Base-by-base conservation (phyloP, 2,888 invertebrate genomes). In the Macroteleia sp. region DNA sequence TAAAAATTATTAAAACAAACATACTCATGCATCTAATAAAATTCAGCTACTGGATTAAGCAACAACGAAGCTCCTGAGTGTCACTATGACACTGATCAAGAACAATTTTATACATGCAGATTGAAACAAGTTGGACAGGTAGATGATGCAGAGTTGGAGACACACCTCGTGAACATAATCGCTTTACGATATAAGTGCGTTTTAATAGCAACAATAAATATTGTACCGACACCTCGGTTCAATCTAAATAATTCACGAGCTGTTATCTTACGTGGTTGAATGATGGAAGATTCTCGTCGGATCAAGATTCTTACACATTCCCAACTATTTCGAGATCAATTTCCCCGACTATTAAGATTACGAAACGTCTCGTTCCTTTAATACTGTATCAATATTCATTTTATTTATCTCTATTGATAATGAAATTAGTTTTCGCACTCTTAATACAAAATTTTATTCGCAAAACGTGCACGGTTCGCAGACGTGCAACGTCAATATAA, bases 101-200 rank as follows among this genome's bases (percentile, higher is more conserved):
- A 61, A 42, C 57, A 50, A 36, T 48, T 32, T 41, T 70, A 30
- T 67, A 73, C 70, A 70, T 77, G 61, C 48, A 62, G 54, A 79
- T 52, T 61, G 56, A 75, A 69, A 78, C 78, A 36, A 78, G 80
- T 71, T 57, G 25, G 42, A 71, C 67, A 59, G 67, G 73, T 79
- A 41, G 48, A 66, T 22, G 67, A 62, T 57, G 64, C 56, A 46
- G 42, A 71, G 46, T 57, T 19, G 30, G 56, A 64, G 66, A n/a
- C n/a, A 59, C 74, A 42, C 36, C 66, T 30, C 73, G 66, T 52
- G 69, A 61, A 82, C 80, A 80, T 81, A 81, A 82, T 83, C 82
- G 79, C 75, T 81, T 81, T 61, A 69, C 73, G 73, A 75, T 80
- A 75, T 71, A 77, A 80, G 67, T 56, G 66, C 67, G 25, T 64